phyloP scores from a whole-genome alignment of 2,113 vertebrate genomes.

The Lepus timidus region DNA sequence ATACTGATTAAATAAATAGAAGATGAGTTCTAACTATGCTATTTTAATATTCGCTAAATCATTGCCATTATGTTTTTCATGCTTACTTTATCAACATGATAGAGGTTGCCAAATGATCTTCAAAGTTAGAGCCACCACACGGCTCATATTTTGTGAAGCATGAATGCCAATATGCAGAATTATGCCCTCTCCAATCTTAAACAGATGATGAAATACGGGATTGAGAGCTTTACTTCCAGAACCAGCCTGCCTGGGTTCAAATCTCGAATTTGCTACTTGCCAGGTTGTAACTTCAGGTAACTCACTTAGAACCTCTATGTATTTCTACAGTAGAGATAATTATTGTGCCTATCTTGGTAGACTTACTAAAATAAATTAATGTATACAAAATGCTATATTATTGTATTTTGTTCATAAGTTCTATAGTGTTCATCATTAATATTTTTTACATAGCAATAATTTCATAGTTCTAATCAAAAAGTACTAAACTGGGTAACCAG shows the following conservation, averaged over 20 bases:
- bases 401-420: not conserved
- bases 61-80: not conserved
- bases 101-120: not conserved
- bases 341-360: not conserved
- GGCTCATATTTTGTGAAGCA: not conserved
- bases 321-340: not conserved
- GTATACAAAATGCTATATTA: not conserved
- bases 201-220: not conserved
- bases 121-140: not conserved
- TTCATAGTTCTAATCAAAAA: conserved; percentile 5
- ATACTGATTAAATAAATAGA: not conserved
- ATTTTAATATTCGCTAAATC: not conserved
- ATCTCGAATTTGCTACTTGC: not conserved
- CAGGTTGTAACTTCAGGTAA: not conserved
- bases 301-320: not conserved
- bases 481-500: not conserved
- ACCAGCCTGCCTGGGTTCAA: not conserved
- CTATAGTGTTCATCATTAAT: not conserved
- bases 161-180: not conserved
- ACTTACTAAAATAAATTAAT: not conserved
- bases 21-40: not conserved
- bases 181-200: not conserved
- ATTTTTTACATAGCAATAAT: not conserved
- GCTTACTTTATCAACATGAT: not conserved
- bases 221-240: not conserved